Evolutionary conservation across 2,113 vertebrate genomes (phyloP).

Genomic region (Daboia siamensis): DNA sequence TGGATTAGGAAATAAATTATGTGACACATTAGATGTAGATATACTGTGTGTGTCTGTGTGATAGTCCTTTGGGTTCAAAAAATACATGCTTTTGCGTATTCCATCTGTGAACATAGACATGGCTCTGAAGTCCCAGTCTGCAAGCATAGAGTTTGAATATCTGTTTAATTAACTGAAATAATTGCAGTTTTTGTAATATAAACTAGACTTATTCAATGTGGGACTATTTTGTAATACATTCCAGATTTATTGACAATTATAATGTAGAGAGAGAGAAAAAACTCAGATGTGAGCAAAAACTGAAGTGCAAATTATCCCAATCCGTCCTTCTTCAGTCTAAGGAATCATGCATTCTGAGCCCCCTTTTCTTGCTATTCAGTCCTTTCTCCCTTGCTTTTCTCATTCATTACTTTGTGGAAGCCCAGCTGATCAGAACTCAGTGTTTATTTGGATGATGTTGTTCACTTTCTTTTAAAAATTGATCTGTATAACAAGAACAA

Average conservation of each 20-base stretch:
- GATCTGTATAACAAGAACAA: background rate
- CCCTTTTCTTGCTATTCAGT: background rate
- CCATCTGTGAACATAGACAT: background rate
- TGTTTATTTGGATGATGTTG: background rate
- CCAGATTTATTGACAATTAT: background rate
- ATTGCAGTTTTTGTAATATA: background rate
- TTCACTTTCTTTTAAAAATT: background rate
- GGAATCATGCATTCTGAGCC: rapidly evolving
- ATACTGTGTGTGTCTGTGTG: too few relatives aligned
- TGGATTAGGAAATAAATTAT: background rate
- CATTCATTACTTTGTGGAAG: background rate
- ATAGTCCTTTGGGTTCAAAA: background rate
- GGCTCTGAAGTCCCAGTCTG: background rate
- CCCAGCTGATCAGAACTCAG: background rate
- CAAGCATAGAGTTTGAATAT: background rate
- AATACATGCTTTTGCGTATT: background rate
- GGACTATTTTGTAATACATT: background rate
- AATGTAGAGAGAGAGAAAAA: background rate
- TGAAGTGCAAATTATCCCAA: background rate
- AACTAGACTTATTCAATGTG: background rate
- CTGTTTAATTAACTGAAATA: background rate
- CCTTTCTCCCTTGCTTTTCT: background rate
- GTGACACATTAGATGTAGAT: background rate
- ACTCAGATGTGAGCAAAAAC: background rate
- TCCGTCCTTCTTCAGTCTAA: background rate